phyloP scores from a whole-genome alignment of 2,888 invertebrate species.

The Parnassius glacialis region DNA sequence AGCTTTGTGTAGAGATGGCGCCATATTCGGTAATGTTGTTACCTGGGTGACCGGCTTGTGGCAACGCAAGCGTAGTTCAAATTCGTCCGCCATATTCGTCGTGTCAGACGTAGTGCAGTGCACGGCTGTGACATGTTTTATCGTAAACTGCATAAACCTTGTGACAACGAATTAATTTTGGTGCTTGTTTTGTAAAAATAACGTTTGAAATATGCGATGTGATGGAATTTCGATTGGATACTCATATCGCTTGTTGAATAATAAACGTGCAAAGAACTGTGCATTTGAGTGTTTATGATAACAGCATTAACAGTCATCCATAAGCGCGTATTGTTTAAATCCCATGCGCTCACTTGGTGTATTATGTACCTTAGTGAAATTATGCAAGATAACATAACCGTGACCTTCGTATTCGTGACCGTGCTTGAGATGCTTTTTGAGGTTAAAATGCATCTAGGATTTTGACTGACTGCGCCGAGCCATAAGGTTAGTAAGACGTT shows the following conservation, averaged over 20 bases:
- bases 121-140: conserved; percentile 76
- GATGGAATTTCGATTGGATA: conserved; percentile 58
- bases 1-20: conserved; percentile 49
- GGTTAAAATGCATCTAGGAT: conserved; percentile 80
- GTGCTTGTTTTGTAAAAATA: conserved; percentile 60
- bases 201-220: conserved; percentile 66
- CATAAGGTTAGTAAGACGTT: conserved; percentile 73
- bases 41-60: conserved; percentile 55
- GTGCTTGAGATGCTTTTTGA: conserved; percentile 75
- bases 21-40: conserved; percentile 49
- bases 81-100: conserved; percentile 80
- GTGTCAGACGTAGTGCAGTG: conserved; percentile 78
- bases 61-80: conserved; percentile 76
- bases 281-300: conserved; percentile 79
- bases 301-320: conserved; percentile 73
- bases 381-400: conserved; percentile 76
- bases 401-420: conserved; percentile 76
- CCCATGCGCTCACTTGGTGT: conserved; percentile 60
- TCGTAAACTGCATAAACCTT: conserved; percentile 70
- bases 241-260: conserved; percentile 65
- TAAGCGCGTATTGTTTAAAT: conserved; percentile 70
- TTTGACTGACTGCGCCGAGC: conserved; percentile 75
- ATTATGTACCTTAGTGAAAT: conserved; percentile 61
- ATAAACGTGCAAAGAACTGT: conserved; percentile 77
- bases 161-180: conserved; percentile 61